These are phyloP conservation scores for Pandemis cinnamomeana DNA, from an alignment of 2,888 invertebrate genomes.

Conservation along the genomic window DNA sequence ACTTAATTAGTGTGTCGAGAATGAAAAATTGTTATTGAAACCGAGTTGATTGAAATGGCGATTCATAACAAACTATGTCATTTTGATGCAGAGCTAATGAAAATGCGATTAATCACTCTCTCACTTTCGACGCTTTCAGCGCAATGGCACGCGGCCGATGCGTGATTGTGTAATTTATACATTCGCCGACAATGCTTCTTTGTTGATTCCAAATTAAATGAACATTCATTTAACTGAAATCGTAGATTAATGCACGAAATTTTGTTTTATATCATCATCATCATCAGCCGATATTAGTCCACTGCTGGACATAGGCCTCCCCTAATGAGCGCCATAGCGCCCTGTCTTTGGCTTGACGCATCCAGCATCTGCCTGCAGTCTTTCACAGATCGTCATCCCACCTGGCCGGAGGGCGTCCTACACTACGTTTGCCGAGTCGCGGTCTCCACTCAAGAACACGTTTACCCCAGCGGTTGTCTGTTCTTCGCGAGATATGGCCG, in stretches of 20 bases:
- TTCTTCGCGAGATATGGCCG: too few relatives aligned
- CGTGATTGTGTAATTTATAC: slow-evolving; percentile 67
- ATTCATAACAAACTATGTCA: slow-evolving; percentile 83
- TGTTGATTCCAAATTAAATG: slow-evolving; percentile 39
- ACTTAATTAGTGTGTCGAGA: slow-evolving; percentile 84
- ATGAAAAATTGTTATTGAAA: slow-evolving; percentile 85
- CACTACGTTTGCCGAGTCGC: too few relatives aligned
- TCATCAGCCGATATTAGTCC: too few relatives aligned
- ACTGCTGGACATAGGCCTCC: too few relatives aligned
- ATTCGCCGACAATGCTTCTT: slow-evolving; percentile 35
- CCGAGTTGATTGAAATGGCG: slow-evolving; percentile 81
- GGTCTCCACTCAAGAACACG: too few relatives aligned
- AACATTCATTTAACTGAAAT: slow-evolving; percentile 34
- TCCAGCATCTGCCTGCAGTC: too few relatives aligned
- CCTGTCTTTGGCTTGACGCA: too few relatives aligned
- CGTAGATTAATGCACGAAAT: slow-evolving; percentile 22
- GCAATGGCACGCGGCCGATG: slow-evolving; percentile 59
- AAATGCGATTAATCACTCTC: slow-evolving; percentile 75
- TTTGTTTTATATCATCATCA: neutral
- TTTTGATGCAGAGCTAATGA: slow-evolving; percentile 80
- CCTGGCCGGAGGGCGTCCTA: too few relatives aligned
- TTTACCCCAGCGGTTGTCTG: too few relatives aligned
- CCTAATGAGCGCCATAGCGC: too few relatives aligned
- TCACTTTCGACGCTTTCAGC: slow-evolving; percentile 63
- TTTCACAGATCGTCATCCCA: too few relatives aligned